Evolutionary conservation across 92 coral and sea anemone species (phyloP).

Genomic region (Zoanthus gigantus): DNA sequence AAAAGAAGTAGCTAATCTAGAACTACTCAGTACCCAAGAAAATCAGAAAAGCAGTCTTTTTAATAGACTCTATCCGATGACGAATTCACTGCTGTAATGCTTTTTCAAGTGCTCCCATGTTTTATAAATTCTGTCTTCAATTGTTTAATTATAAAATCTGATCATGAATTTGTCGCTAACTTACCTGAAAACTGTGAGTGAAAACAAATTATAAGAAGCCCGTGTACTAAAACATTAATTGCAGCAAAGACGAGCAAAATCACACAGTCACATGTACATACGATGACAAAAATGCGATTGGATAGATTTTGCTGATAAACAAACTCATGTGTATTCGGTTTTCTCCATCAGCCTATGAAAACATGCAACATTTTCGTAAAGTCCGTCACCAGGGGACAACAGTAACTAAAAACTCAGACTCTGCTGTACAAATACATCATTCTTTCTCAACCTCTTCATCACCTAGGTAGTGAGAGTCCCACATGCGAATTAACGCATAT

Average conservation of each 20-base stretch:
- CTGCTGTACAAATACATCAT: conserved; percentile 22
- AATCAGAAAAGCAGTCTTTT: no score
- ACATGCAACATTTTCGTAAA: not conserved
- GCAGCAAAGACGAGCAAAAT: no score
- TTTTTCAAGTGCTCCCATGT: not conserved
- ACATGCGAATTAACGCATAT: not conserved
- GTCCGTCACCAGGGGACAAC: conserved; percentile 19
- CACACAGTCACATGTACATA: no score
- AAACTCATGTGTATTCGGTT: not conserved
- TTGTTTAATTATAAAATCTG: not conserved
- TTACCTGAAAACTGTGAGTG: no score
- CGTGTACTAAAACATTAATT: no score
- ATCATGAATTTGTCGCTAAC: not conserved
- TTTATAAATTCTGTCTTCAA: not conserved
- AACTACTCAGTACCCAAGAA: no score
- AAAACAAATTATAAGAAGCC: no score
- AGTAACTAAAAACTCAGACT: conserved; percentile 13
- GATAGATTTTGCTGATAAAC: no score
- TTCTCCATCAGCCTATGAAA: conserved; percentile 9
- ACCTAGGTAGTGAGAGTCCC: conserved; percentile 7
- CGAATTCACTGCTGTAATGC: not conserved
- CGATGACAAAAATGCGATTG: no score
- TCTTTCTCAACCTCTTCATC: conserved; percentile 7
- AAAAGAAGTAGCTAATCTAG: no score
- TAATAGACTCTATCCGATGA: no score